Evolutionary conservation across 2,113 vertebrate genomes (phyloP), one percentile per base, ranked within the genome.

Genomic region (Corvus hawaiiensis): DNA sequence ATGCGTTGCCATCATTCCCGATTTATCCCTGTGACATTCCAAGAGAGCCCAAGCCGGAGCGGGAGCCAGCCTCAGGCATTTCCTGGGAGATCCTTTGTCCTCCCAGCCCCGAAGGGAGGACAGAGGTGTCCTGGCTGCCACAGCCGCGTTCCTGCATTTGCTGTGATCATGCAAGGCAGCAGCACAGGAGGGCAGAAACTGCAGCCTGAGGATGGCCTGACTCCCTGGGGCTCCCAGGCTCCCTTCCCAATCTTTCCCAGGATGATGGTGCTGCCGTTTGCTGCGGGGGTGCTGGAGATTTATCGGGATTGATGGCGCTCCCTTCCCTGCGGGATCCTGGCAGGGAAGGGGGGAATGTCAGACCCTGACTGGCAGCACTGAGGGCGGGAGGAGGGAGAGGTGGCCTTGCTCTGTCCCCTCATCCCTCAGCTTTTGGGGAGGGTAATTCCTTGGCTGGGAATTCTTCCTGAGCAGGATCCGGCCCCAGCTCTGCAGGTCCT

Each of bases 1-100:
- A 56, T 35, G 32, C 1, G 1, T 28, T 37, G 14, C 54, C 3
- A 0, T 46, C 35, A 3, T 43, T 39, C 68, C 27, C 43, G 41
- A 18, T 58, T 62, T 61, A 28, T 32, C 54, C 51, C 66, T 0
- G 1, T 41, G 67, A 37, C 44, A 23, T 7, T 39, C 76, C 3
- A 6, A 18, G 94, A 41, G 67, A 54, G 51, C 33, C n/a, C 8
- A 32, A 43, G 59, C 33, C 3, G 3, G 48, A 9, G 26, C 12
- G 58, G 73, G 49, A 74, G 32, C 51, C 68, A 16, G 26, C 6
- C 87, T 59, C 3, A 2, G 1, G 1, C 41, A 12, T 78, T 62
- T 88, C 52, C 69, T 56, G 15, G 62, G 13, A 33, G n/a, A 58
- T 37, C 56, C 2, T 41, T 84, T 66, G 49, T 49, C 46, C 23